phyloP scores from a whole-genome alignment of 1,140 invertebrate species.

The Tetramorium parvispinum region DNA sequence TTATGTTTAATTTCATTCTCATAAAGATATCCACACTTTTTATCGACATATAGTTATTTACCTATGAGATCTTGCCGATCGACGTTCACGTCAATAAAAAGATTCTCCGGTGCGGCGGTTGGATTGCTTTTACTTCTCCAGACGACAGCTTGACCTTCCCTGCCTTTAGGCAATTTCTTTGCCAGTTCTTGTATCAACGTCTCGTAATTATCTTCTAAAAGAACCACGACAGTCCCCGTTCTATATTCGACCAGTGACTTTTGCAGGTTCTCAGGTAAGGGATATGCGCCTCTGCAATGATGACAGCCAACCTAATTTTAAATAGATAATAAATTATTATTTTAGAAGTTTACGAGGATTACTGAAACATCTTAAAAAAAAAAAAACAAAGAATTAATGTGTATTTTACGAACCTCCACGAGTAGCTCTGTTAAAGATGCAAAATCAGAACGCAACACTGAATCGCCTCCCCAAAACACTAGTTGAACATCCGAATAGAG shows the following conservation, averaged over 20 bases:
- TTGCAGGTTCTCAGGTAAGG: slow-evolving; percentile 77
- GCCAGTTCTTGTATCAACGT: slow-evolving; percentile 77
- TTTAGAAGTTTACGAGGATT: neutral
- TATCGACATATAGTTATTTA: slow-evolving; percentile 56
- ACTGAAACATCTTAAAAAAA: neutral
- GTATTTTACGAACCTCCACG: slow-evolving; percentile 73
- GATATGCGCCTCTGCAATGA: slow-evolving; percentile 81
- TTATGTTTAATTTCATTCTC: neutral
- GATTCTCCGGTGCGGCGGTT: slow-evolving; percentile 75
- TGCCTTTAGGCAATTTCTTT: slow-evolving; percentile 76
- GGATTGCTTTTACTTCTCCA: slow-evolving; percentile 77
- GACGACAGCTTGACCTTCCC: slow-evolving; percentile 79
- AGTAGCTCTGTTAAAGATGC: slow-evolving; percentile 79
- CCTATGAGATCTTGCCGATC: slow-evolving; percentile 84
- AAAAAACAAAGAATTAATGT: neutral
- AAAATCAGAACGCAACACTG: slow-evolving; percentile 79
- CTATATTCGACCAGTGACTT: slow-evolving; percentile 80
- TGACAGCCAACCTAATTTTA: slow-evolving; percentile 82
- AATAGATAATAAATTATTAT: neutral
- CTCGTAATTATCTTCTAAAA: slow-evolving; percentile 78
- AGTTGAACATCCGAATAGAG: slow-evolving; percentile 81
- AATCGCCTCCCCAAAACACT: slow-evolving; percentile 81
- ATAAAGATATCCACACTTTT: neutral
- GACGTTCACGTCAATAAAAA: slow-evolving; percentile 75
- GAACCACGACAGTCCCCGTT: slow-evolving; percentile 76